Evolutionary conservation across 1,140 invertebrate species (phyloP).

Genomic region (Diorhabda elongata): DNA sequence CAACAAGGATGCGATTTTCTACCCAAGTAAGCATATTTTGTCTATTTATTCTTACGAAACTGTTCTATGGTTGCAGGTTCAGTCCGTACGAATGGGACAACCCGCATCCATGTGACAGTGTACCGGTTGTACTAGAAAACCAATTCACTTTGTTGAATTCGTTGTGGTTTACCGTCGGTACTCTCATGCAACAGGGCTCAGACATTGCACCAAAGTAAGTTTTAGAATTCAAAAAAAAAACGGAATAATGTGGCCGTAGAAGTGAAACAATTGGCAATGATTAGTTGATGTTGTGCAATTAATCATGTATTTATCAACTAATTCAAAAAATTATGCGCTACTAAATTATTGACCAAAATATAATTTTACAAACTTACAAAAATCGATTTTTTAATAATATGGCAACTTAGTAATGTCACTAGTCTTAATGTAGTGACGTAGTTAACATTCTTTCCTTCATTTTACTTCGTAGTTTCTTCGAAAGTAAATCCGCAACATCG

Average conservation of each 20-base stretch:
- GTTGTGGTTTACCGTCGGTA: constrained; percentile 85
- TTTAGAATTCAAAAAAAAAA: neutral
- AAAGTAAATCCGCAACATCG: no score
- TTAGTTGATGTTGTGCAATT: no score
- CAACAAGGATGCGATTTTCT: constrained; percentile 88
- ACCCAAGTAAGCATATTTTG: constrained; percentile 71
- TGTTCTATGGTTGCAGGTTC: constrained; percentile 58
- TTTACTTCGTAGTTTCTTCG: no score
- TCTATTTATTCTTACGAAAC: neutral
- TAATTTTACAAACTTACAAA: no score
- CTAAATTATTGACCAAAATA: no score
- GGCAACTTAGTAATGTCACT: no score
- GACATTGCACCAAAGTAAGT: constrained; percentile 74
- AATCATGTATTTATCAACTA: no score
- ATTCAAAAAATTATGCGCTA: no score
- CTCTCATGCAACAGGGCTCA: constrained; percentile 87
- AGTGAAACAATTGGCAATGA: no score
- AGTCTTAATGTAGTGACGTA: no score
- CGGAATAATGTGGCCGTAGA: neutral
- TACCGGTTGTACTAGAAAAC: constrained; percentile 76
- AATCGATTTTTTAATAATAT: no score
- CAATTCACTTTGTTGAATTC: constrained; percentile 85
- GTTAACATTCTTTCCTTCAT: no score
- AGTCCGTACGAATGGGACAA: constrained; percentile 89
- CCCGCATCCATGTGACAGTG: constrained; percentile 74